Evolutionary conservation across 2,888 invertebrate species (phyloP).

Genomic region (Operophtera brumata): DNA sequence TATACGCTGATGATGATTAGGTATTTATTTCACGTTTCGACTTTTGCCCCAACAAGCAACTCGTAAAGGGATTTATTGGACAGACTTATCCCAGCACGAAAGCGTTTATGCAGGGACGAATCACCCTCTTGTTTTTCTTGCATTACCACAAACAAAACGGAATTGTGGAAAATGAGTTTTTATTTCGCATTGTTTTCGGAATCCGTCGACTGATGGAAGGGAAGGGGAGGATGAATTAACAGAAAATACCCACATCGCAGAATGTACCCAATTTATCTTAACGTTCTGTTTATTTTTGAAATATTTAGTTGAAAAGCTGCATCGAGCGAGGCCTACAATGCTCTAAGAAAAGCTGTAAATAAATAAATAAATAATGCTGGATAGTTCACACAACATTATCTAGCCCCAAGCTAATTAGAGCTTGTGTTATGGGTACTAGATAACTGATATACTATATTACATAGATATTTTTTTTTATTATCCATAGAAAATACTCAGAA

Average conservation of each 20-base stretch:
- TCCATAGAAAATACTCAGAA: too few species aligned
- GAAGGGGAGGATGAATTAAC: constrained; percentile 33
- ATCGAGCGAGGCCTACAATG: too few species aligned
- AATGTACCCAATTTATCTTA: constrained; percentile 3
- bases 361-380: too few species aligned
- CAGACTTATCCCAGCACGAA: constrained; percentile 44
- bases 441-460: too few species aligned
- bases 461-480: too few species aligned
- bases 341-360: too few species aligned
- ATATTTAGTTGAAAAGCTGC: background rate
- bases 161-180: constrained; percentile 51
- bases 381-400: too few species aligned
- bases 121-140: constrained; percentile 58
- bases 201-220: constrained; percentile 35
- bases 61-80: constrained; percentile 19
- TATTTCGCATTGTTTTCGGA: constrained; percentile 50
- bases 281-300: background rate
- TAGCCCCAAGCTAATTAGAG: too few species aligned
- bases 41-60: constrained; percentile 2
- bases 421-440: too few species aligned
- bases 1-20: too few species aligned
- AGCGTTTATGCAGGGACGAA: constrained; percentile 54
- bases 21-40: background rate
- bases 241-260: constrained; percentile 8
- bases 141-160: constrained; percentile 62